Percentiles rank a stretch among this genome's conserved stretches.
phyloP scores from a whole-genome alignment of 2,888 invertebrate species.

The Bellardia bayeri region DNA sequence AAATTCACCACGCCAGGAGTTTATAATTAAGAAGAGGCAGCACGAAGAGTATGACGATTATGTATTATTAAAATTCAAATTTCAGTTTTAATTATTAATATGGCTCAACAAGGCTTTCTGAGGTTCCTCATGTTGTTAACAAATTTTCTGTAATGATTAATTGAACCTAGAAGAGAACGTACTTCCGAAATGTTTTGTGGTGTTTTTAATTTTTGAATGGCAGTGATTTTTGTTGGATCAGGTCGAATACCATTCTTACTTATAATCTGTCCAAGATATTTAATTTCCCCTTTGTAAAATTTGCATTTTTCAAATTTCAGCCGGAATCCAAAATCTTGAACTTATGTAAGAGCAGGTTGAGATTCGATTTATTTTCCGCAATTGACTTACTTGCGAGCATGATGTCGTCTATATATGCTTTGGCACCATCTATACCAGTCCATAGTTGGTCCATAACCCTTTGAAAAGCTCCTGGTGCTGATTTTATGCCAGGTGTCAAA shows the following conservation, averaged over 20 bases:
- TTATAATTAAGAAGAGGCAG: no score
- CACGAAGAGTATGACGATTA: no score
- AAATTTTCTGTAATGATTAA: slow-evolving; percentile 33
- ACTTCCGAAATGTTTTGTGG: background rate
- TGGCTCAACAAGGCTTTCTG: slow-evolving; percentile 30
- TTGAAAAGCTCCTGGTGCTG: slow-evolving; percentile 72
- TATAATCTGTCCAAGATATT: slow-evolving; percentile 3
- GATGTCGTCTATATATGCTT: slow-evolving; percentile 69
- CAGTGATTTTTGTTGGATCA: slow-evolving; percentile 8
- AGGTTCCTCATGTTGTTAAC: slow-evolving; percentile 43
- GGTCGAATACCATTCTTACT: slow-evolving; percentile 13
- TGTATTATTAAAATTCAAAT: no score
- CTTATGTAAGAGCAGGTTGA: background rate
- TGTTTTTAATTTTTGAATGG: slow-evolving; percentile 14
- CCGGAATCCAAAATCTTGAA: slow-evolving; percentile 50
- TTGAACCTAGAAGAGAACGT: background rate
- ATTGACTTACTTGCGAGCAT: slow-evolving; percentile 56
- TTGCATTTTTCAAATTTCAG: slow-evolving; percentile 60
- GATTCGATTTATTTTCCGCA: slow-evolving; percentile 47
- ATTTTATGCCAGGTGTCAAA: slow-evolving; percentile 73
- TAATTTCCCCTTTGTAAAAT: slow-evolving; percentile 34
- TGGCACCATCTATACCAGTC: slow-evolving; percentile 49
- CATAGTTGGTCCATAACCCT: slow-evolving; percentile 68
- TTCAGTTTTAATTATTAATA: no score
- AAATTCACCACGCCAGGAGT: no score